Percentiles rank a stretch among this genome's conserved stretches.
phyloP scores from a whole-genome alignment of 2,888 invertebrate genomes.

The Axea sp. region DNA sequence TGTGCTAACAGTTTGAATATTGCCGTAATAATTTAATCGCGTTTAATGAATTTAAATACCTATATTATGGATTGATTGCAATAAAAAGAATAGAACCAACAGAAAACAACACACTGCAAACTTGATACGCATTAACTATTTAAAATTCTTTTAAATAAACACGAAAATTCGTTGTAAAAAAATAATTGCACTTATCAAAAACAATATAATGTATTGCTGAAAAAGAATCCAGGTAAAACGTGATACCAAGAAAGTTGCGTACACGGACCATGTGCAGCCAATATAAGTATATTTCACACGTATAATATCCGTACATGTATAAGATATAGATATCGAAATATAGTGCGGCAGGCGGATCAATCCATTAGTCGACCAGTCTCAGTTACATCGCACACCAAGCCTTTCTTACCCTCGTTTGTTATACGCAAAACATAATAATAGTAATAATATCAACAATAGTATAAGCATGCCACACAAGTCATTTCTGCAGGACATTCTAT shows the following conservation, averaged over 20 bases:
- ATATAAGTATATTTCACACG: conserved; percentile 51
- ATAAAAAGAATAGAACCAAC: too few species aligned
- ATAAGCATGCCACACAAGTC: conserved; percentile 11
- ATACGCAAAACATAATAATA: conserved; percentile 59
- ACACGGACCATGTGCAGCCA: conserved; percentile 30
- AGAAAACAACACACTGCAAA: too few species aligned
- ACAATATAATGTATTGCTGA: conserved; percentile 4
- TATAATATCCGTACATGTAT: conserved; percentile 60
- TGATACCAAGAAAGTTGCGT: conserved; percentile 48
- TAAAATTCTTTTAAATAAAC: too few species aligned
- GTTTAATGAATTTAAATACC: too few species aligned
- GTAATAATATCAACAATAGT: conserved; percentile 59
- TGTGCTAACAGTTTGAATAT: too few species aligned
- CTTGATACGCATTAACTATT: too few species aligned
- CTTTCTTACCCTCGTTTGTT: conserved; percentile 63
- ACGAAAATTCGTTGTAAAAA: too few species aligned
- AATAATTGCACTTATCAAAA: conserved; percentile 13
- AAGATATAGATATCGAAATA: conserved; percentile 70
- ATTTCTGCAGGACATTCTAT: not conserved
- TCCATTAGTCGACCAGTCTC: conserved; percentile 72
- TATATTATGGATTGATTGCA: too few species aligned
- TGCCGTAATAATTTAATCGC: too few species aligned
- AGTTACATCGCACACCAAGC: conserved; percentile 68
- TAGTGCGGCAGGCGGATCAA: conserved; percentile 71
- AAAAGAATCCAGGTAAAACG: conserved; percentile 34